Conservation (phyloP, 2,113 vertebrate genomes). For the Oreochromis aureus region DNA sequence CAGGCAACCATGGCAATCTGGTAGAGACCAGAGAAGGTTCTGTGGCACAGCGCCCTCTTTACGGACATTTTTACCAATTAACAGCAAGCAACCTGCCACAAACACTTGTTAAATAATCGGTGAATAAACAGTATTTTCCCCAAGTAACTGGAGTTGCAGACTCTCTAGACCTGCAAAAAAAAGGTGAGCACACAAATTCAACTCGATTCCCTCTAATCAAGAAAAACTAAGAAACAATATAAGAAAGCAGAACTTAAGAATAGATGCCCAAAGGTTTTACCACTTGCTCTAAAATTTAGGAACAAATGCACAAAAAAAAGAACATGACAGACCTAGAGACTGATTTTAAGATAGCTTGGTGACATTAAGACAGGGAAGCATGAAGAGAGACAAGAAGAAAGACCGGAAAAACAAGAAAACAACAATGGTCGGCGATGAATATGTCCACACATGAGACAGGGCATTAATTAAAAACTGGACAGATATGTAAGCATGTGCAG, state of each 20-base stretch:
- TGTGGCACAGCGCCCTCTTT: background rate
- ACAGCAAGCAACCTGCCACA: background rate
- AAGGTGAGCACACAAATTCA: background rate
- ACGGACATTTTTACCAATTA: background rate
- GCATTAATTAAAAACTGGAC: background rate
- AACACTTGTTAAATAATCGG: background rate
- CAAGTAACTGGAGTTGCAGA: background rate
- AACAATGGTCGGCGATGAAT: background rate
- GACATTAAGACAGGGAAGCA: background rate
- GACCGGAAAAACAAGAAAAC: background rate
- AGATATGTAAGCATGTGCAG: background rate
- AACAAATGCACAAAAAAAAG: background rate
- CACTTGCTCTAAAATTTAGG: background rate
- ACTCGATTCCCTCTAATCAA: background rate
- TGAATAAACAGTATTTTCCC: background rate
- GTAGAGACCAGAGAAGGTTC: background rate
- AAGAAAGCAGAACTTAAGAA: background rate
- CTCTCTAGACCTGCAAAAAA: background rate
- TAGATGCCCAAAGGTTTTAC: background rate
- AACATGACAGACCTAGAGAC: background rate
- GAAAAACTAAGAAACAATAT: background rate
- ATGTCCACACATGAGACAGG: background rate
- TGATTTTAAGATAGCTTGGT: background rate
- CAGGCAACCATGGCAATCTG: background rate
- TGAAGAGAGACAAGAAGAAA: background rate